These are phyloP conservation scores for Muschampia plurimacula DNA, from an alignment of 2,888 invertebrate genomes.

Conservation along the genomic window DNA sequence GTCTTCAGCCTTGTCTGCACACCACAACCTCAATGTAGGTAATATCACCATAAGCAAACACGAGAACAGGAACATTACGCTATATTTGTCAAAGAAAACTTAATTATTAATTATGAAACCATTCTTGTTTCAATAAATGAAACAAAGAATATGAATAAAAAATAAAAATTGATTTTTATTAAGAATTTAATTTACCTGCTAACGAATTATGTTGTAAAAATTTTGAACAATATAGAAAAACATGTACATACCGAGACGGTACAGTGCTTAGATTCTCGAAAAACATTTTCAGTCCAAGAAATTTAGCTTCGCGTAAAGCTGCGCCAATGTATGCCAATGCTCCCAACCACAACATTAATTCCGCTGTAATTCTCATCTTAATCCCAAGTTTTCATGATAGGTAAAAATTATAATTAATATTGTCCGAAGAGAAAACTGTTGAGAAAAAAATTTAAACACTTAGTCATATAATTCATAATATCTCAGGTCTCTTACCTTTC, in stretches of 20 bases:
- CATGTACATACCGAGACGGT: conserved; percentile 67
- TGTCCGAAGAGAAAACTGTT: neutral
- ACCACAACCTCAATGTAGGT: conserved; percentile 93
- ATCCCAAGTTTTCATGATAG: neutral
- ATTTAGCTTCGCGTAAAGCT: conserved; percentile 94
- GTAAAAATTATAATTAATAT: neutral
- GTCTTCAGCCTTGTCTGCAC: conserved; percentile 95
- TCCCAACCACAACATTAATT: conserved; percentile 92
- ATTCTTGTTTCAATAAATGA: neutral
- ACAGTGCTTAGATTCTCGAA: conserved; percentile 95
- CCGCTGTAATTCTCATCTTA: conserved; percentile 90
- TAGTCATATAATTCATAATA: neutral
- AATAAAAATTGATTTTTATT: neutral
- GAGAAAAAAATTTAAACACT: neutral
- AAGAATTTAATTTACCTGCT: neutral
- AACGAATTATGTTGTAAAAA: neutral
- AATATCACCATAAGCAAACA: conserved; percentile 93
- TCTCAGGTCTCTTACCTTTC: conserved; percentile 68
- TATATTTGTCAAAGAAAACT: conserved; percentile 42
- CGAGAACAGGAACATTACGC: conserved; percentile 97
- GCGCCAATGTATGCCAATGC: conserved; percentile 94
- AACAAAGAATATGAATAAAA: neutral
- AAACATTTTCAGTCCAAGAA: conserved; percentile 97
- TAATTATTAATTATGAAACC: neutral
- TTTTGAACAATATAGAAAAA: neutral